phyloP scores from a whole-genome alignment of 2,888 invertebrate genomes.

The Amblyjoppa proteus region DNA sequence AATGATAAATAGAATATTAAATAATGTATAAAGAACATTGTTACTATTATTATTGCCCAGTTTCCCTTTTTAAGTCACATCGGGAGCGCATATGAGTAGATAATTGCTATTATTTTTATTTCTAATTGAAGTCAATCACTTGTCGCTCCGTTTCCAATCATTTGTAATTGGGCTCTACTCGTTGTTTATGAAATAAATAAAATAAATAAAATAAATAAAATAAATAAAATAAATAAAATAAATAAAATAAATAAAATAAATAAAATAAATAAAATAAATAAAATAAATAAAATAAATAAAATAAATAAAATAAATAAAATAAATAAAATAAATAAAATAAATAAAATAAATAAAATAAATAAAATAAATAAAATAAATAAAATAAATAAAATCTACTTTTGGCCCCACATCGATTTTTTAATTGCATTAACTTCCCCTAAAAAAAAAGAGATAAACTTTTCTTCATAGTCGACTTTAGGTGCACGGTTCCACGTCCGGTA shows the following conservation, averaged over 20 bases:
- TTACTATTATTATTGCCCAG: too few relatives aligned
- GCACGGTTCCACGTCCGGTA: not conserved
- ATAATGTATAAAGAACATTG: too few relatives aligned
- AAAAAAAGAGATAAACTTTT: not conserved
- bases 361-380: not conserved
- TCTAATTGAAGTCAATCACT: too few relatives aligned
- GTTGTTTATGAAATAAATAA: not conserved
- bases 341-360: not conserved
- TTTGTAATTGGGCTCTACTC: too few relatives aligned
- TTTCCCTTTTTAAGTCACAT: too few relatives aligned
- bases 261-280: not conserved
- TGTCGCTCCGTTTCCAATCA: too few relatives aligned
- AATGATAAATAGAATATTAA: too few relatives aligned
- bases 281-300: not conserved
- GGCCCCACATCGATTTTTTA: not conserved
- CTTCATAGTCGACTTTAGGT: not conserved
- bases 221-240: not conserved
- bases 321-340: not conserved
- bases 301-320: not conserved
- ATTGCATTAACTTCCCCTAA: not conserved
- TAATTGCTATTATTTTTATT: too few relatives aligned
- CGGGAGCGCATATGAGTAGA: too few relatives aligned
- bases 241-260: not conserved
- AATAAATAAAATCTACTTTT: not conserved
- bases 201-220: not conserved